Evolutionary conservation across 64 coral and sea anemone genomes (phyloP), one percentile per base, ranked within the genome.

Genomic region (Dendronephthya gigantea): DNA sequence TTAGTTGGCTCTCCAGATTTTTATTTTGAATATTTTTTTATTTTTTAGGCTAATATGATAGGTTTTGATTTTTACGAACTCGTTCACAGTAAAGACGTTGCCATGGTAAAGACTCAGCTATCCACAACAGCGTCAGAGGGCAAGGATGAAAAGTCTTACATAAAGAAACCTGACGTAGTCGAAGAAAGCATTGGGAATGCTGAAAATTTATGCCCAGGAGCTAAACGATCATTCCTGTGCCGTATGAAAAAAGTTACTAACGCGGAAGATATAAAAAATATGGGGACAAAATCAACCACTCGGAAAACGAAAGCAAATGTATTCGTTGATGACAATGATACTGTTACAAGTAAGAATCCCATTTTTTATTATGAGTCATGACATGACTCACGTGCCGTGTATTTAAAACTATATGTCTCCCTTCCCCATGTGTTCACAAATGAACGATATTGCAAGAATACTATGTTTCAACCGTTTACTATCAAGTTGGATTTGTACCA

Each of bases 181-280:
- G 89, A 90, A 87, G 50, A 51, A 27, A 86, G 88, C 31, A 56
- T 50, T 13, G 81, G 92, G 70, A 50, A 65, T 13, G 81, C 87
- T 30, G 82, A 58, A 45, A 85, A 83, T 68, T 68, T 92, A 85
- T 92, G 88, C 70, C 88, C 94, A 75, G 94, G 94, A 9, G 91
- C 94, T 9, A 85, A 91, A 65, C 89, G 94, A 13, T 96, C 94
- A 22, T 96, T 96, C 79, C 90, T 90, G 9, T 96, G 94, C 48
- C 90, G 90, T 13, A 90, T 96, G 88, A 96, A 92, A 36, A 88
- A 70, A 51, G 90, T 85, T 17, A 40, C 27, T 0, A 90, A 88
- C 9, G 48, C 23, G 2, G 88, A 76, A 34, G 88, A 84, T 39
- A 38, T 40, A 19, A 90, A 90, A 22, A 90, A 88, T 13, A 49